Evolutionary conservation across 2,888 invertebrate genomes (phyloP).

Genomic region (Aphodius granarius): DNA sequence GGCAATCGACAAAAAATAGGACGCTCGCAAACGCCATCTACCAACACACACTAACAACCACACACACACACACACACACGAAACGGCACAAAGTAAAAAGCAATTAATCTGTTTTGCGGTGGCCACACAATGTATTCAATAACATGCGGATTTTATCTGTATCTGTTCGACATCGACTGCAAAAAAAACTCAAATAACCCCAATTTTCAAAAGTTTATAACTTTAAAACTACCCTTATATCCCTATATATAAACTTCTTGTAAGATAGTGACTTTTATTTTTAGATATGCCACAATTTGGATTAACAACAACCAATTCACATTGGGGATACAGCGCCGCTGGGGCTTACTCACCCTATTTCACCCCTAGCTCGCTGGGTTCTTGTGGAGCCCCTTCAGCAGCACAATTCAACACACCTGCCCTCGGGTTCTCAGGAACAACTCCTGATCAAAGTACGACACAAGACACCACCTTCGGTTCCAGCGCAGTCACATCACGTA

Average conservation of each 20-base stretch:
- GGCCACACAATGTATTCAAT: conserved; percentile 45
- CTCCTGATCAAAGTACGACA: conserved; percentile 63
- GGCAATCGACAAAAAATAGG: neutral
- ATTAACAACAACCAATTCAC: conserved; percentile 80
- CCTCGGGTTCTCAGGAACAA: conserved; percentile 70
- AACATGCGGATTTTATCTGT: conserved; percentile 51
- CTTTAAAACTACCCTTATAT: too few relatives aligned
- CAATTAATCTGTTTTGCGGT: conserved; percentile 51
- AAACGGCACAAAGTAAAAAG: conserved; percentile 41
- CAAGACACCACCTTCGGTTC: conserved; percentile 55
- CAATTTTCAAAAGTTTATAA: neutral
- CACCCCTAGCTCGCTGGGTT: conserved; percentile 67
- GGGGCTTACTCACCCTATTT: conserved; percentile 86
- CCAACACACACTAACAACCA: too few relatives aligned
- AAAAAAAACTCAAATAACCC: too few relatives aligned
- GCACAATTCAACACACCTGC: conserved; percentile 75
- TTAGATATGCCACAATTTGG: conserved; percentile 90
- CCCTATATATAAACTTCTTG: too few relatives aligned
- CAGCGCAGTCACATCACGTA: conserved; percentile 50
- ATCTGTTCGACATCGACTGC: too few relatives aligned
- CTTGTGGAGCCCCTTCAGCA: conserved; percentile 73
- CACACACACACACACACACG: too few relatives aligned
- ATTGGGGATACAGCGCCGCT: conserved; percentile 86
- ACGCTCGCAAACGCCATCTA: too few relatives aligned
- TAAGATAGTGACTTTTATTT: too few relatives aligned